phyloP scores from a whole-genome alignment of 1,140 invertebrate genomes.

The Brachionus rubens region DNA sequence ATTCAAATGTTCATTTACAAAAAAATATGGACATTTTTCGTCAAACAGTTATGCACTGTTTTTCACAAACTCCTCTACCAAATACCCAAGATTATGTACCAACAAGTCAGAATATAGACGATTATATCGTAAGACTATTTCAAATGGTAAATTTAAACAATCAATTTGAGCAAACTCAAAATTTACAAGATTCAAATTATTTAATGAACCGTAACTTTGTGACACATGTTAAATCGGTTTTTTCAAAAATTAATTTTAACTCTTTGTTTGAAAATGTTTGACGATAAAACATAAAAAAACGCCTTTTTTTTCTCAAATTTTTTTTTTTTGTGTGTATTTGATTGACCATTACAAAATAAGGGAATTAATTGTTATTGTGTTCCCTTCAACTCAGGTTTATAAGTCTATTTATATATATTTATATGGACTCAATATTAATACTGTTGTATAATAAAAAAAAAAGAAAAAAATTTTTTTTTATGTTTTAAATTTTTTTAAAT shows the following conservation, averaged over 20 bases:
- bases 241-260: slow-evolving; percentile 41
- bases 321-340: not conserved
- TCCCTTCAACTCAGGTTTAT: too few relatives aligned
- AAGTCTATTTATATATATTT: too few relatives aligned
- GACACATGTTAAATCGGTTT: slow-evolving; percentile 33
- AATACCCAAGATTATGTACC: slow-evolving; percentile 18
- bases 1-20: slow-evolving; percentile 27
- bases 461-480: too few relatives aligned
- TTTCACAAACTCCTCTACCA: slow-evolving; percentile 15
- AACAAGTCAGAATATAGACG: slow-evolving; percentile 12
- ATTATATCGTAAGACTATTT: slow-evolving; percentile 32
- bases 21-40: slow-evolving; percentile 40
- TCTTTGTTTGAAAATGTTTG: slow-evolving; percentile 25
- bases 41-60: slow-evolving; percentile 40
- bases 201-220: slow-evolving; percentile 33
- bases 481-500: too few relatives aligned
- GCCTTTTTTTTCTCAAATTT: not conserved
- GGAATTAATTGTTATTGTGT: too few relatives aligned
- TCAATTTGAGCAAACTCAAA: slow-evolving; percentile 39
- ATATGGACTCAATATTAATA: too few relatives aligned
- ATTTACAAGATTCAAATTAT: slow-evolving; percentile 38
- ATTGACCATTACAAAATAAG: too few relatives aligned
- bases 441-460: too few relatives aligned
- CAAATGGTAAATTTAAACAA: slow-evolving; percentile 20
- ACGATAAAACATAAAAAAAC: too few relatives aligned